Evolutionary conservation across 2,797 vertebrate species (phyloP), one percentile per base, ranked within the genome.

Genomic region (Poeciliopsis paucimaculata): DNA sequence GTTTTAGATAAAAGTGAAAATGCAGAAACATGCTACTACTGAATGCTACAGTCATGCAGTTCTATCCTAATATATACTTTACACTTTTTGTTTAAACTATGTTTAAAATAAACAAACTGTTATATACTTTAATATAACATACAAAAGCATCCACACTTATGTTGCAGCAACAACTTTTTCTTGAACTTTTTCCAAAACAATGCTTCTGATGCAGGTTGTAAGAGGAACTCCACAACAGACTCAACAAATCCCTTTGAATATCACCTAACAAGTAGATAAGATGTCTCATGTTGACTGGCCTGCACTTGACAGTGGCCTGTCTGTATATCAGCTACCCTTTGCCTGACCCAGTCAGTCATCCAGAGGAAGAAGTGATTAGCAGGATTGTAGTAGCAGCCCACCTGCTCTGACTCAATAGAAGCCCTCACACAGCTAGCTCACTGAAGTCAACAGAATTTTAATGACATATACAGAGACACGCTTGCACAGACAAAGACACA

Each of bases 351-450:
- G 92, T 92, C 93, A 86, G 82, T 92, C 93, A 90, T 83, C 86
- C 86, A 85, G 89, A 94, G 94, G 93, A 95, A 94, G 91, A 82
- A 91, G 92, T 91, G 92, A 94, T 93, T 93, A 93, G 88, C 78
- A 86, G 86, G 91, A 89, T 87, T 91, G 90, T 90, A 91, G 96
- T 94, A 88, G 96, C 96, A 93, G 96, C 94, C 92, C 94, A 94
- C 93, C 94, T 94, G 94, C 93, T 94, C 92, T 66, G 89, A 83
- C 91, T 95, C 91, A 94, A 95, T 93, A 83, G 92, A 85, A 88
- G 89, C 91, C 87, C 93, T 93, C 92, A 93, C 92, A 92, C 89
- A 83, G 93, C 91, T 83, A 77, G 90, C 92, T 83, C 39, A n/a
- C 89, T 80, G 82, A 87, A 91, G 89, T 93, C 93, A 91, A 93